A percentile compares a stretch with the other conserved stretches of the same genome.
Conservation (phyloP, 2,113 vertebrate genomes). For the Epinephelus cyanopodus region DNA sequence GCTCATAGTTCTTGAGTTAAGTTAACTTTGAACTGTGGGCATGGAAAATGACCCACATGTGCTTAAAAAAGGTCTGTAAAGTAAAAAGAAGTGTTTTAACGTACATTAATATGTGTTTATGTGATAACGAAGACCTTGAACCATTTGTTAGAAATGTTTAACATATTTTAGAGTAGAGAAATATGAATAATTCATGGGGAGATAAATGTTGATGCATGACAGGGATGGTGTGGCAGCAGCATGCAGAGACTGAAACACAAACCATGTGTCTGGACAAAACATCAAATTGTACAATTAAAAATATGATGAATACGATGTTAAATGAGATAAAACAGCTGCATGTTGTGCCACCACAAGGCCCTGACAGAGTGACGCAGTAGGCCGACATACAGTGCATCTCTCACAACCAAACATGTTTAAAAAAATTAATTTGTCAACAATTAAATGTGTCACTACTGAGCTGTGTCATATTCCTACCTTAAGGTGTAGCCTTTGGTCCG, state of each 20-base stretch:
- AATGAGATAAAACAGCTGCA: neutral
- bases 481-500: slow-evolving; percentile 47
- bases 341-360: neutral
- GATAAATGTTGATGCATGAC: no score
- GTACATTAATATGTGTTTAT: no score
- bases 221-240: neutral
- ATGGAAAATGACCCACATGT: no score
- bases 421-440: neutral
- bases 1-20: no score
- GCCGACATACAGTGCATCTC: slow-evolving; percentile 19
- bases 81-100: no score
- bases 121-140: no score
- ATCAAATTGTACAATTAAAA: accelerated
- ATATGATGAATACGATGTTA: neutral
- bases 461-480: slow-evolving; percentile 41
- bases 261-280: neutral
- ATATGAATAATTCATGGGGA: no score
- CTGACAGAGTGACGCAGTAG: slow-evolving; percentile 68
- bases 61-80: no score
- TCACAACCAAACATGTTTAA: slow-evolving; percentile 17
- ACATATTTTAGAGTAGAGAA: no score
- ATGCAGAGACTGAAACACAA: neutral
- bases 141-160: no score
- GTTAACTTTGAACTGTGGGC: no score
- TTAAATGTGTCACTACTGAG: neutral